Conservation (phyloP, 2,113 vertebrate genomes). For the Tetraodon nigroviridis region DNA sequence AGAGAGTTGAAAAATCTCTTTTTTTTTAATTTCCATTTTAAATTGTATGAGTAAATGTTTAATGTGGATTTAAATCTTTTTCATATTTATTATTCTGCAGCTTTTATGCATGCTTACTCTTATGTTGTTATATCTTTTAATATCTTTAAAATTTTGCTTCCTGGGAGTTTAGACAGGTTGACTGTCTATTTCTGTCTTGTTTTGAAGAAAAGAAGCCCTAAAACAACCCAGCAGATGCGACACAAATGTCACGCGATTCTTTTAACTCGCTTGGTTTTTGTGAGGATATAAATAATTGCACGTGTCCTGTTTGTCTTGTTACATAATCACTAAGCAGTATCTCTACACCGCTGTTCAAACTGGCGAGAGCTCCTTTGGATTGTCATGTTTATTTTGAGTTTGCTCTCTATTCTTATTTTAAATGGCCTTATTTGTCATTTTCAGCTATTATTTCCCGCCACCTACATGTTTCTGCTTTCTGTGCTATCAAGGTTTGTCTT, state of each 20-base stretch:
- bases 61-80: too few relatives aligned
- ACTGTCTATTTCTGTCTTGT: background rate
- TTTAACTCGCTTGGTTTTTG: background rate
- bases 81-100: too few relatives aligned
- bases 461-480: too few relatives aligned
- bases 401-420: background rate
- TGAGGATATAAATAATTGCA: background rate
- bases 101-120: too few relatives aligned
- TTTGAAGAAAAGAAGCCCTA: slow-evolving; percentile 1
- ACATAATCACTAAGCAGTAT: background rate
- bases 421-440: background rate
- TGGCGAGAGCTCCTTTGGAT: background rate
- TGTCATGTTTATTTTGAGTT: background rate
- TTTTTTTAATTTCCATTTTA: too few relatives aligned
- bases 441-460: too few relatives aligned
- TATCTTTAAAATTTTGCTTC: background rate
- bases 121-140: background rate
- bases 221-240: background rate
- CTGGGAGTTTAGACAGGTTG: background rate
- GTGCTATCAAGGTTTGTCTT: background rate
- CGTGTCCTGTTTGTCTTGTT: background rate
- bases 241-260: background rate
- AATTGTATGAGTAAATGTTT: too few relatives aligned
- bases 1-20: background rate
- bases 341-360: background rate